Base-by-base conservation (phyloP, 2,888 invertebrate species). In the Drosophila siamana region DNA sequence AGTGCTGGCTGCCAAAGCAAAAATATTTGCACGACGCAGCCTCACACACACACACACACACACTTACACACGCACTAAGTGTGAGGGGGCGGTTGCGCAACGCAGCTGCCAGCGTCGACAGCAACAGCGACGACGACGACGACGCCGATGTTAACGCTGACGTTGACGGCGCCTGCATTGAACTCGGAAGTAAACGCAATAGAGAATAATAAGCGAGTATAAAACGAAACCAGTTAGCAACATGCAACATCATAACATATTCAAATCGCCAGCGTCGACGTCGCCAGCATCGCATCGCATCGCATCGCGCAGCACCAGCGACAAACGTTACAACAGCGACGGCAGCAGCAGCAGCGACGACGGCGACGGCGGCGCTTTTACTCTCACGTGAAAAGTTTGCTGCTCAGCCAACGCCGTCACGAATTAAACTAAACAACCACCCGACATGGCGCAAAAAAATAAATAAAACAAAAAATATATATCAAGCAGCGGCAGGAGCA, bases 101-200 rank as follows among this genome's bases (percentile, higher is more conserved):
- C 84, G 60, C 50, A 63, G 68, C 68, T 51, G 69, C 54, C 19
- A 19, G 19, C 19, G 19, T 19, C 19, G 38, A 43, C 54, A 22
- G 46, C 60, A 19, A 16, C 70, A 55, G 7, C 48, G 30, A 63
- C 75, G 47, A 3, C 3, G 38, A 43, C 54, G 26, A 43, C 60
- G 22, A 16, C 70, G 36, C 1, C 47, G 38, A 15, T 24, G 28
- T 13, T 47, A 19, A 26, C 52, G 59, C 5, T 50, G 33, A 63
- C 76, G 50, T 41, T 65, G 30, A 54, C 60, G 33, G 28, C 61
- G 57, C 77, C 79, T 83, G 83, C 86, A 83, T 88, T 77, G 88
- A 88, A 88, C 88, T 88, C 88, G 84, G 88, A 85, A 85, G 89
- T 88, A 78, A 74, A 77, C 83, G 88, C 88, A 88, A 78, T 84